Base-by-base conservation (phyloP, 1,140 invertebrate species). In the Drosophila setifemur region DNA sequence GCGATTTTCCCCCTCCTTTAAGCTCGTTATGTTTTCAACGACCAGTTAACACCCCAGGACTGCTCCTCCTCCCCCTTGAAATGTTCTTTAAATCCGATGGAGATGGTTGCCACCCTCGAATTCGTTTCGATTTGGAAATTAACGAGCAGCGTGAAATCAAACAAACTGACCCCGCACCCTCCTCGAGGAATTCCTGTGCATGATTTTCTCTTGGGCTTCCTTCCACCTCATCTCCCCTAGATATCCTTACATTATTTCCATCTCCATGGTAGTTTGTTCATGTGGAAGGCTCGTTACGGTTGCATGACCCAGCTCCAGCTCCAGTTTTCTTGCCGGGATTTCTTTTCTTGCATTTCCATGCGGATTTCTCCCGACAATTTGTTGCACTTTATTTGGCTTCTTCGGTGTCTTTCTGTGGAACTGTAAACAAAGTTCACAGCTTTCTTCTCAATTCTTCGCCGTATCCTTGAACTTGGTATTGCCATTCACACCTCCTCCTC, bases 71-170 rank as follows among this genome's bases (percentile, higher is more conserved):
- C 33, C 35, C 26, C 16, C 37, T 25, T 29, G 3, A 6, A 9
- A 1, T 1, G 7, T 12, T 2, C 19, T 11, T 9, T n/a, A n/a
- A n/a, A n/a, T n/a, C 9, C 16, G 6, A 9, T 44, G 18, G 31
- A 3, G 14, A 29, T 43, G 23, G 31, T 29, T 66, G 47, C 50
- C 72, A 74, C 54, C 72, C 52, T 29, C 37, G 4, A 8, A 33
- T 26, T 63, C 47, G 29, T 57, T 77, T 39, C 64, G 49, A 74
- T 74, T 72, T 67, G 33, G 55, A 85, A 78, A 83, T 83, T 79
- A 85, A 83, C 74, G 61, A 75, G 66, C 61, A 57, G 66, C 66
- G 33, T 42, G 81, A 66, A 86, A 85, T 85, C 66, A 85, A 75
- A 79, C 55, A 85, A 85, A 72, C 49, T 86, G 71, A 85, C 81